phyloP scores from a whole-genome alignment of 2,888 invertebrate species.

The Scelioninae gen. 2 region DNA sequence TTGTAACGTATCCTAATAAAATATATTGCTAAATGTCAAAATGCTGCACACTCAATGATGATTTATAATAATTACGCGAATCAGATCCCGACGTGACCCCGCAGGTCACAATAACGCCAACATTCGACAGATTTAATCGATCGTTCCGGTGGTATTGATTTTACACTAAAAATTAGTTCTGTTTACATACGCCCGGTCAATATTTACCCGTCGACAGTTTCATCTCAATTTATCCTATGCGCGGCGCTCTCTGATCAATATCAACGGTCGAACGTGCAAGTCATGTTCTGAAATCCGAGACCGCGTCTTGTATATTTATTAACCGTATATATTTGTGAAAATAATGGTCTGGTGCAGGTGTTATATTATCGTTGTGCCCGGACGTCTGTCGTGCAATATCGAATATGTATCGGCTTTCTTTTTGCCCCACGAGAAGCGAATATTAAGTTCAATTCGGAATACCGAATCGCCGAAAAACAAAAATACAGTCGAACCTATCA shows the following conservation, averaged over 20 bases:
- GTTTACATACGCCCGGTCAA: constrained; percentile 28
- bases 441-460: constrained; percentile 7
- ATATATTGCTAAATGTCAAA: no score
- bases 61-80: no score
- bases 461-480: no score
- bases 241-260: constrained; percentile 12
- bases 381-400: constrained; percentile 2
- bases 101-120: constrained; percentile 7
- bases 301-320: constrained; percentile 14
- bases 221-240: constrained; percentile 30
- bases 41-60: no score
- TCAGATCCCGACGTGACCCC: no score
- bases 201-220: constrained; percentile 37
- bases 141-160: constrained; percentile 19
- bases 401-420: constrained; percentile 2
- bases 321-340: constrained; percentile 4
- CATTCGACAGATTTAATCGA: constrained; percentile 14
- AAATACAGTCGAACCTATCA: no score
- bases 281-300: constrained; percentile 14
- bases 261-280: constrained; percentile 24
- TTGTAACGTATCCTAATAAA: no score
- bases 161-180: constrained; percentile 37
- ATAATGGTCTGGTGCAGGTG: constrained; percentile 14
- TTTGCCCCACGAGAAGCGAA: constrained; percentile 1
- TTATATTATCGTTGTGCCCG: constrained; percentile 8